Conservation (phyloP, 2,113 vertebrate genomes). For the Rhinolophus sinicus region DNA sequence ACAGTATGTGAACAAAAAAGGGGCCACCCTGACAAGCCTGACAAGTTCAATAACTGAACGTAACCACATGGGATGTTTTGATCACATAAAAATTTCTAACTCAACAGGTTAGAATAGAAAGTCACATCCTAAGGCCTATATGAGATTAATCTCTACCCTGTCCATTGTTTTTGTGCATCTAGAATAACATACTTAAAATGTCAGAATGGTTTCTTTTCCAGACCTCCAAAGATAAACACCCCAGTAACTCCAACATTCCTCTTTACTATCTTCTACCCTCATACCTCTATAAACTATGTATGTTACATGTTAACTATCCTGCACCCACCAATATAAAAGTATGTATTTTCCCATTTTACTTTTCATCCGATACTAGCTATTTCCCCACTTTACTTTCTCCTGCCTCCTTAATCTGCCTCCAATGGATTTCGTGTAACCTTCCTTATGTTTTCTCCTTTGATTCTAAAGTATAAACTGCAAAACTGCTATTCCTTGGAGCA, state of each 20-base stretch:
- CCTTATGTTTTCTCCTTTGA: not conserved
- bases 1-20: not conserved
- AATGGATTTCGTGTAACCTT: not conserved
- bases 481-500: not conserved
- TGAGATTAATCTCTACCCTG: not conserved
- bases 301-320: not conserved
- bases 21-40: not conserved
- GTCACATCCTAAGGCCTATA: not conserved
- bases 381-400: not conserved
- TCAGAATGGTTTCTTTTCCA: not conserved
- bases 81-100: not conserved
- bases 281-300: not conserved
- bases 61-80: not conserved
- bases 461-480: not conserved
- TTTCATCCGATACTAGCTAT: not conserved
- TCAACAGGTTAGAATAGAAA: not conserved
- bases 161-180: not conserved
- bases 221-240: not conserved
- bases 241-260: not conserved
- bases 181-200: not conserved
- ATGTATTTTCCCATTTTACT: not conserved
- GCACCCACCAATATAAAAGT: not conserved
- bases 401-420: not conserved
- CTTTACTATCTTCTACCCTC: not conserved
- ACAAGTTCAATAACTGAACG: not conserved